These are phyloP conservation scores for Solea senegalensis DNA, from an alignment of 2,113 vertebrate species.

Conservation along the genomic window DNA sequence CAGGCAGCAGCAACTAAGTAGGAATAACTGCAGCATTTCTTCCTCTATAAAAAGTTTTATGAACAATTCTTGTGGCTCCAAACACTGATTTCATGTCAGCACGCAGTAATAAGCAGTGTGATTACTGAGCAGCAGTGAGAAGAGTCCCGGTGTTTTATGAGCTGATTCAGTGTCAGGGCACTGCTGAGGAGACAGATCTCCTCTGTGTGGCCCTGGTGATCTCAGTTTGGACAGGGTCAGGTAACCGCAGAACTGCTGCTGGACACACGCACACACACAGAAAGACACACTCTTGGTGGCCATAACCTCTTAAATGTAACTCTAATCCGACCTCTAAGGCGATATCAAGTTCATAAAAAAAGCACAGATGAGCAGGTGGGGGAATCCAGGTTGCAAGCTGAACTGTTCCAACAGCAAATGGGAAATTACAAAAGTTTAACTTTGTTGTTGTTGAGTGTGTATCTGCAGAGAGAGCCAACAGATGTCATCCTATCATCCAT, in stretches of 20 bases:
- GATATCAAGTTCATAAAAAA: constrained; percentile 22
- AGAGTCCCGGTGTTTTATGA: constrained; percentile 29
- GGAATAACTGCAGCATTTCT: too few species aligned
- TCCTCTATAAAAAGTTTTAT: too few species aligned
- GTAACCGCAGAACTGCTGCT: constrained; percentile 56
- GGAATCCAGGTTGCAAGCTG: background rate
- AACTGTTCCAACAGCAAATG: constrained; percentile 19
- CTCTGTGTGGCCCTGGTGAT: constrained; percentile 48
- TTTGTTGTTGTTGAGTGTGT: constrained; percentile 22
- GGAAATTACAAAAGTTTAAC: constrained; percentile 4
- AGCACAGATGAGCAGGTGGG: constrained; percentile 16
- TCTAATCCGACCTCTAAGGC: background rate
- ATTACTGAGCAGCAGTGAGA: constrained; percentile 9
- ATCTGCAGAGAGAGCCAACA: constrained; percentile 29
- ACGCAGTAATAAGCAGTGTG: too few species aligned
- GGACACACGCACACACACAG: constrained; percentile 22
- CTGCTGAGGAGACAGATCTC: constrained; percentile 57
- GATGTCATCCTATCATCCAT: constrained; percentile 41
- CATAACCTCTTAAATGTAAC: constrained; percentile 39
- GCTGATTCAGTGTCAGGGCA: constrained; percentile 38
- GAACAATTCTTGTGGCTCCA: too few species aligned
- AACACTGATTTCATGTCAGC: too few species aligned
- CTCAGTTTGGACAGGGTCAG: constrained; percentile 56
- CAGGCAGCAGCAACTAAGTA: too few species aligned
- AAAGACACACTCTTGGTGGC: constrained; percentile 8